Base-by-base conservation (phyloP, 2,113 vertebrate species). In the Dendrocopos noguchii region DNA sequence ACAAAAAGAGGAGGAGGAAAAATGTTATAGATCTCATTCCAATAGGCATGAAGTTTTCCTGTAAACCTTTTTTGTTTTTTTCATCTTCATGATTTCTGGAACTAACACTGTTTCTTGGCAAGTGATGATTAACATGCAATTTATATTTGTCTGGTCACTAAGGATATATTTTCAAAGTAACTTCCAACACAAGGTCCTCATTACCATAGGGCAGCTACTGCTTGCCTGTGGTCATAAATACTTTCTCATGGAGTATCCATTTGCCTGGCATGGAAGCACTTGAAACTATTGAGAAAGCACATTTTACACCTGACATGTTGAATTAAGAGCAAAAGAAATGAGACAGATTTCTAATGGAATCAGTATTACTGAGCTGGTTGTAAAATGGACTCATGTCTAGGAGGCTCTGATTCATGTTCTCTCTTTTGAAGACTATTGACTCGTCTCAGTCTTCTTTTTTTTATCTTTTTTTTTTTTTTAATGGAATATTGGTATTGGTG, bases 231-330 rank as follows among this genome's bases (percentile, higher is more conserved):
- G 57, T 50, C 25, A 5, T 61, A 91, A 80, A 90, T 64, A 77
- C 22, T 84, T 91, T 75, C 29, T 76, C 20, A n/a, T 29, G 46
- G 39, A 84, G 15, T 55, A 91, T 27, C 84, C 50, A 66, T 10
- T 92, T 80, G 42, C 65, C 77, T 80, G 75, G 79, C 29, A 64
- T 4, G 39, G 85, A 83, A 96, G 74, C 74, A 90, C 57, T 80
- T 75, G 59, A 72, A 95, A 90, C 61, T 90, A 88, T 94, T 96
- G 90, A 87, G 91, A 90, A 91, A 91, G 68, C 61, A 73, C 31
- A 91, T 90, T 92, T 93, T 93, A 95, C 80, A 95, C 91, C 78
- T 95, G 91, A 94, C 93, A 91, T n/a, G 81, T 61, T 72, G 83
- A 95, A 94, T 89, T 91, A 90, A 90, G 82, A 88, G 36, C 7